A percentile compares a stretch with the other conserved stretches of the same genome.
These are phyloP conservation scores for Xanthia icteritia DNA, from an alignment of 2,888 invertebrate species.

Conservation along the genomic window DNA sequence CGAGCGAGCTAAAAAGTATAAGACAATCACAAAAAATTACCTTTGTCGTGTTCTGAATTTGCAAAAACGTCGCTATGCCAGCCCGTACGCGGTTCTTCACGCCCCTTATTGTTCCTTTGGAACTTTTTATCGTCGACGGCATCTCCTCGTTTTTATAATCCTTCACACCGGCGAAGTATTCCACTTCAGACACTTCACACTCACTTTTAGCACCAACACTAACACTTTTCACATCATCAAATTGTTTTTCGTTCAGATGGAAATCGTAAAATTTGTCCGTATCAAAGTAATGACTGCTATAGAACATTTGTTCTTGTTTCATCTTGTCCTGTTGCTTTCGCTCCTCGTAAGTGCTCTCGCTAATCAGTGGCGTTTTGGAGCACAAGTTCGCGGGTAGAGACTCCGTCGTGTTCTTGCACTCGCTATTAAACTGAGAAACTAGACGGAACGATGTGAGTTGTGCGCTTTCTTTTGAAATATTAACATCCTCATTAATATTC, in stretches of 20 bases:
- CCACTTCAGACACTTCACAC: constrained; percentile 89
- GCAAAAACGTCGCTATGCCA: constrained; percentile 98
- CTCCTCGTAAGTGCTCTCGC: constrained; percentile 93
- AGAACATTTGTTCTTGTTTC: constrained; percentile 85
- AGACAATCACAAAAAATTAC: constrained; percentile 89
- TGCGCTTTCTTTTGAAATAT: constrained; percentile 87
- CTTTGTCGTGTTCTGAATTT: constrained; percentile 95
- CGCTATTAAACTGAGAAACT: constrained; percentile 88
- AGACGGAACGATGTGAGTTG: constrained; percentile 89
- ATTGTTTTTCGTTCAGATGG: constrained; percentile 94
- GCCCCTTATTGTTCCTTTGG: constrained; percentile 97
- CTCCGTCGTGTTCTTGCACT: constrained; percentile 79
- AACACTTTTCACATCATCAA: constrained; percentile 88
- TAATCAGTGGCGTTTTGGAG: constrained; percentile 88
- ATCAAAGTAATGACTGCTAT: constrained; percentile 91
- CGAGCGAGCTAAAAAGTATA: constrained; percentile 67
- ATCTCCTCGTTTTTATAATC: constrained; percentile 92
- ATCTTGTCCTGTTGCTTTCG: constrained; percentile 89
- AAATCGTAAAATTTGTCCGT: constrained; percentile 95
- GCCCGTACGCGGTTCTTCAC: constrained; percentile 98
- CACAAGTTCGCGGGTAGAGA: constrained; percentile 75
- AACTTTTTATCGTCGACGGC: constrained; percentile 96
- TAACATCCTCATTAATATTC: constrained; percentile 87
- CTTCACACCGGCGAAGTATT: constrained; percentile 95
- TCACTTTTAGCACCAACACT: constrained; percentile 84